Evolutionary conservation across 2,113 vertebrate genomes (phyloP).

Genomic region (Microcebus jonahi): DNA sequence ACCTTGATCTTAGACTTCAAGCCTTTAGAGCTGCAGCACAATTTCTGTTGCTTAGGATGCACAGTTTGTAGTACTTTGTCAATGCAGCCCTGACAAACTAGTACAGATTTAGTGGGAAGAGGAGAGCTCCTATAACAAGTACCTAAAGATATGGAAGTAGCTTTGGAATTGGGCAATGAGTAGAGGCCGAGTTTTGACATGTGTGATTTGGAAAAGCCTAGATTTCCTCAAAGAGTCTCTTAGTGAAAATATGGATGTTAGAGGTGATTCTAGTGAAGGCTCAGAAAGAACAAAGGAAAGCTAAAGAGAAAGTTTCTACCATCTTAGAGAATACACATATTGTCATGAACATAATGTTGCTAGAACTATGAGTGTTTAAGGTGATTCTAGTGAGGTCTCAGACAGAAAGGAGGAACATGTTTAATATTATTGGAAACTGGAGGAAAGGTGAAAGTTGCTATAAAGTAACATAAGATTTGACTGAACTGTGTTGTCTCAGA

Average conservation of each 20-base stretch:
- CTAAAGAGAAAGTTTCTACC: not conserved
- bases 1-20: not conserved
- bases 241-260: not conserved
- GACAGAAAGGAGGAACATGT: not conserved
- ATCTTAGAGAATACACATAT: not conserved
- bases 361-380: not conserved
- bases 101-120: not conserved
- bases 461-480: not conserved
- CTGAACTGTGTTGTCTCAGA: not conserved
- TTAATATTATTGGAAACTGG: not conserved
- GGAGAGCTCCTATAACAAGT: not conserved
- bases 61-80: not conserved
- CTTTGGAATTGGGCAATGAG: not conserved
- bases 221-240: not conserved
- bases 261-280: not conserved
- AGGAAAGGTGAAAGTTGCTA: not conserved
- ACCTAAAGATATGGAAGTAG: not conserved
- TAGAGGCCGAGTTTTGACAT: not conserved
- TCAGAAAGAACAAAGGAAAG: not conserved
- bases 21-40: not conserved
- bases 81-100: not conserved
- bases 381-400: not conserved
- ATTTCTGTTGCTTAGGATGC: not conserved
- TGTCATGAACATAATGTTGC: not conserved
- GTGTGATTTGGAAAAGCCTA: not conserved